Percentiles rank a stretch among this genome's conserved stretches.
phyloP scores from a whole-genome alignment of 2,113 vertebrate genomes.

The Turnix velox region DNA sequence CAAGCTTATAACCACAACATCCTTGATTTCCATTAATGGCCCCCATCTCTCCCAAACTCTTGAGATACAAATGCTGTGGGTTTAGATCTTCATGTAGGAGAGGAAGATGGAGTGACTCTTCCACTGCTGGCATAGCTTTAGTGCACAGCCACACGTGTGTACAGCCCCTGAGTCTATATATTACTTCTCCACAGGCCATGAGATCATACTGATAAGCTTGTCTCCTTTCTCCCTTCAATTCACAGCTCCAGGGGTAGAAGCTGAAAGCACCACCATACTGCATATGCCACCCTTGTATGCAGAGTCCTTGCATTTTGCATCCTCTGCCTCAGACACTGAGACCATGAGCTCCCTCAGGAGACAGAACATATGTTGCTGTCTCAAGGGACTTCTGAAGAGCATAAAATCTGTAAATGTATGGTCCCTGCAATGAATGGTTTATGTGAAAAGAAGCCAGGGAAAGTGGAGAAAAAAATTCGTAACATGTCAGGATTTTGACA shows the following conservation, averaged over 20 bases:
- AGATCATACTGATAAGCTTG: not conserved
- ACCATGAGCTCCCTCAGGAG: not conserved
- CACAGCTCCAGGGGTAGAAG: not conserved
- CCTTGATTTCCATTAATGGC: not conserved
- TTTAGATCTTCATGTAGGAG: not conserved
- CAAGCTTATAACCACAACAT: not conserved
- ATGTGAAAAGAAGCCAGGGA: not conserved
- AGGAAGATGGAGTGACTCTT: not conserved
- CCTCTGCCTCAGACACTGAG: not conserved
- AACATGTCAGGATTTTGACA: not conserved
- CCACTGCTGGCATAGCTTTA: not conserved
- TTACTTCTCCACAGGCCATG: not conserved
- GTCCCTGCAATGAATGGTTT: not conserved
- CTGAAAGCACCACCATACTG: not conserved
- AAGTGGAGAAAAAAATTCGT: not conserved
- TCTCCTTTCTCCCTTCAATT: not conserved
- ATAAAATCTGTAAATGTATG: not conserved
- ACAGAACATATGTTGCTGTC: not conserved
- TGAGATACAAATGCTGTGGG: not conserved
- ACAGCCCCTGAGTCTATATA: not conserved
- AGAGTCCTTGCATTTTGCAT: not conserved
- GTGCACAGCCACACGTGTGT: not conserved
- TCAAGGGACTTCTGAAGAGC: not conserved
- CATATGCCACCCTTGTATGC: not conserved
- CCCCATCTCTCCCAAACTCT: not conserved